phyloP scores from a whole-genome alignment of 2,113 vertebrate species.

The Trichomycterus rosablanca region DNA sequence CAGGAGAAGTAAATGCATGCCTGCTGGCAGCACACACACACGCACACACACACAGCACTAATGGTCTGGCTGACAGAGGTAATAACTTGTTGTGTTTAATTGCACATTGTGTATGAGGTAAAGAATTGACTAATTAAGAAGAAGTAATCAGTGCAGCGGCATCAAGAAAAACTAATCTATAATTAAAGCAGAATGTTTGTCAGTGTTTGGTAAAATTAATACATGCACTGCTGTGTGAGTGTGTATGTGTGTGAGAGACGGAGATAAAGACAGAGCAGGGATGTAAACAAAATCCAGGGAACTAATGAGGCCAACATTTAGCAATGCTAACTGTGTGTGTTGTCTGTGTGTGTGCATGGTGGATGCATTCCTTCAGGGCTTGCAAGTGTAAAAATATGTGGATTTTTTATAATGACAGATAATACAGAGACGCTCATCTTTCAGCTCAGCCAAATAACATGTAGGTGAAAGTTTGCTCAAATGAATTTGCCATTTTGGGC shows the following conservation, averaged over 20 bases:
- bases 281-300: conserved; percentile 39
- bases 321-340: not conserved
- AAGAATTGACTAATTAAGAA: conserved; percentile 51
- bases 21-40: conserved; percentile 21
- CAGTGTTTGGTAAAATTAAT: conserved; percentile 49
- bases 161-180: conserved; percentile 42
- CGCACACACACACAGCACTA: conserved; percentile 23
- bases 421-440: too few species aligned
- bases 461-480: too few species aligned
- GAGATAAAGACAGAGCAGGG: conserved; percentile 21
- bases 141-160: conserved; percentile 44
- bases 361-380: too few species aligned
- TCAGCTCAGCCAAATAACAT: too few species aligned
- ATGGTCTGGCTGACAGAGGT: conserved; percentile 37
- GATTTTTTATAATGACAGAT: too few species aligned
- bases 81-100: conserved; percentile 50
- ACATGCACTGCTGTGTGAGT: conserved; percentile 21
- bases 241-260: conserved; percentile 9
- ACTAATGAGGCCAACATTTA: conserved; percentile 30
- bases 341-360: not conserved
- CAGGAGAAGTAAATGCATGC: conserved; percentile 25
- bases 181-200: conserved; percentile 45
- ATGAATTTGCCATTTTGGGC: too few species aligned
- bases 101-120: conserved; percentile 44
- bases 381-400: too few species aligned